phyloP scores from a whole-genome alignment of 2,113 vertebrate genomes.

The Ia io region DNA sequence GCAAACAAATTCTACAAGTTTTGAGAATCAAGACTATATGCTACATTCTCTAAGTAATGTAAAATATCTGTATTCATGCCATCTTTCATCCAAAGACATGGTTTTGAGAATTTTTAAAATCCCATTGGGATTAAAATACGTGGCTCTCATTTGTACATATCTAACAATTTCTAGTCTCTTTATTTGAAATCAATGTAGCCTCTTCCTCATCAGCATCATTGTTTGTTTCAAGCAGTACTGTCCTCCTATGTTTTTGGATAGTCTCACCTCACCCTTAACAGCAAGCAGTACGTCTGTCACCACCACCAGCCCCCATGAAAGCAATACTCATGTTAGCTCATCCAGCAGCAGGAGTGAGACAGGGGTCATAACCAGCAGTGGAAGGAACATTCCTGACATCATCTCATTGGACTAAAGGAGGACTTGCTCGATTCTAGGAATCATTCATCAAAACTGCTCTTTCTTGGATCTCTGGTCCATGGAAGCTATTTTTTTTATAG shows the following conservation, averaged over 20 bases:
- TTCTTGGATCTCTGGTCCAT: conserved; percentile 49
- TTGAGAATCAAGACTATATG: background rate
- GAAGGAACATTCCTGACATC: conserved; percentile 88
- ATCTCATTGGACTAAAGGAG: conserved; percentile 92
- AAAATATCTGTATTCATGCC: conserved; percentile 26
- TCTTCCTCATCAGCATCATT: conserved; percentile 82
- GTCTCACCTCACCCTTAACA: conserved; percentile 91
- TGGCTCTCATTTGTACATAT: conserved; percentile 55
- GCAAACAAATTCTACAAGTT: background rate
- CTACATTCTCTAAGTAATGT: conserved; percentile 30
- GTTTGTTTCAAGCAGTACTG: conserved; percentile 95
- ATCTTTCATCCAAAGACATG: conserved; percentile 16
- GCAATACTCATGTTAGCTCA: conserved; percentile 81
- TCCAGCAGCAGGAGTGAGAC: conserved; percentile 86
- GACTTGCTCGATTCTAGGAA: conserved; percentile 57
- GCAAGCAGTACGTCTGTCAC: conserved; percentile 89
- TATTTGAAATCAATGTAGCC: conserved; percentile 72
- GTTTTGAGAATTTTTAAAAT: conserved; percentile 27
- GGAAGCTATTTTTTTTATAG: conserved; percentile 52
- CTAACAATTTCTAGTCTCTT: conserved; percentile 71
- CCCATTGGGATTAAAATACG: background rate
- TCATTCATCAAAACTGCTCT: conserved; percentile 50
- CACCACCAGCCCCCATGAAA: conserved; percentile 84
- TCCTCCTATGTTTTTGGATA: conserved; percentile 97
- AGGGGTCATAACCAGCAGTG: conserved; percentile 86